Evolutionary conservation across 2,888 invertebrate species (phyloP).

Genomic region (Ornithoptera alexandrae): DNA sequence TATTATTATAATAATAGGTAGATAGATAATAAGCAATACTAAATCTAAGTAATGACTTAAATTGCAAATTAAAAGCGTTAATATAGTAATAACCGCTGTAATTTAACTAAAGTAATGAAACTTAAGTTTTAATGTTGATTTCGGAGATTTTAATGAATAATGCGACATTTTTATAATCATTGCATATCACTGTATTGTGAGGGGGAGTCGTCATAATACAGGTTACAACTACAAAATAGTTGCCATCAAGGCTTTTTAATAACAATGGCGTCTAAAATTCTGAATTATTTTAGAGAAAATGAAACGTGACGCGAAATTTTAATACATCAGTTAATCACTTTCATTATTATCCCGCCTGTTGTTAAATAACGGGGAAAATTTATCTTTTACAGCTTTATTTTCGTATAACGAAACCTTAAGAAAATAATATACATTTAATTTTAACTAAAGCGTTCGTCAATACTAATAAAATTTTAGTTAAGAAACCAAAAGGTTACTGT

Average conservation of each 20-base stretch:
- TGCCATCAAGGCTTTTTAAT: slow-evolving; percentile 11
- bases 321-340: slow-evolving; percentile 8
- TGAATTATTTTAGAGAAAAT: slow-evolving; percentile 23
- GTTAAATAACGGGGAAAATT: background rate
- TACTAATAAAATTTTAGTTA: too few relatives aligned
- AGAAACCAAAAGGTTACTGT: too few relatives aligned
- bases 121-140: too few relatives aligned
- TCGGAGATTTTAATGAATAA: background rate
- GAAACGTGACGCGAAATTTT: slow-evolving; percentile 19
- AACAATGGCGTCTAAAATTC: slow-evolving; percentile 9
- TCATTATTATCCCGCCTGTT: slow-evolving; percentile 4
- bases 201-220: background rate
- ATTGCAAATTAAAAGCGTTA: too few relatives aligned
- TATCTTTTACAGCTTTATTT: background rate
- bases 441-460: background rate
- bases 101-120: too few relatives aligned
- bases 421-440: background rate
- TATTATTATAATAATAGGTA: too few relatives aligned
- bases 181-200: background rate
- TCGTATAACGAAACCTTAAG: background rate
- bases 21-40: too few relatives aligned
- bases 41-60: too few relatives aligned
- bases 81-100: too few relatives aligned
- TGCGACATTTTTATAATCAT: background rate
- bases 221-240: slow-evolving; percentile 13